phyloP scores from a whole-genome alignment of 1,140 invertebrate genomes.

The Ceratina japonica region DNA sequence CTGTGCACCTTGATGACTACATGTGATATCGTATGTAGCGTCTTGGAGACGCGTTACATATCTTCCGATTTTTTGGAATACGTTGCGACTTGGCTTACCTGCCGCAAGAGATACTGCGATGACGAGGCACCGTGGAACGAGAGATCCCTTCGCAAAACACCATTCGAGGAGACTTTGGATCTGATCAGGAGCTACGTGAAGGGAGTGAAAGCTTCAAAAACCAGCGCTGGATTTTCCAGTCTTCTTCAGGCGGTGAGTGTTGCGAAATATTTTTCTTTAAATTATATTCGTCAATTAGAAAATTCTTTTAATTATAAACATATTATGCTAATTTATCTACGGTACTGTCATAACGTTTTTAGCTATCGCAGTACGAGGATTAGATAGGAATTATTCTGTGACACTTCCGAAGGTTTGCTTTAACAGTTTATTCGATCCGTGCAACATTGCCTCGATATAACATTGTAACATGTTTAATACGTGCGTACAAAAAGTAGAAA shows the following conservation, averaged over 20 bases:
- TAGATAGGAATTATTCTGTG: not conserved
- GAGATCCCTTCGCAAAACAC: slow-evolving; percentile 27
- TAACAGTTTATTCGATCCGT: slow-evolving; percentile 49
- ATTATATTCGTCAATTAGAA: not conserved
- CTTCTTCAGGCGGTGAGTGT: slow-evolving; percentile 39
- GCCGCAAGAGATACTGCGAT: slow-evolving; percentile 30
- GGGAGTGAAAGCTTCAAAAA: not conserved
- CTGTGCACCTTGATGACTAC: slow-evolving; percentile 49
- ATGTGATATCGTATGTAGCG: slow-evolving; percentile 8
- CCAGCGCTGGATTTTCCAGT: not conserved
- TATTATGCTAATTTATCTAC: not conserved
- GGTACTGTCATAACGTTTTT: not conserved
- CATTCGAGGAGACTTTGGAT: slow-evolving; percentile 41
- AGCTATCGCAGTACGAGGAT: slow-evolving; percentile 13
- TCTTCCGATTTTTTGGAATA: slow-evolving; percentile 45
- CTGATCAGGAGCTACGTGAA: slow-evolving; percentile 22
- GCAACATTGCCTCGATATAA: slow-evolving; percentile 47
- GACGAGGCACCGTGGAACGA: slow-evolving; percentile 23
- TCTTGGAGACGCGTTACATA: not conserved
- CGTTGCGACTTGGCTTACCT: slow-evolving; percentile 36
- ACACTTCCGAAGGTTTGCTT: slow-evolving; percentile 5
- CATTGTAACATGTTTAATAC: slow-evolving; percentile 43
- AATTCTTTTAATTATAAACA: not conserved
- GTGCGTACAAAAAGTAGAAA: slow-evolving; percentile 66
- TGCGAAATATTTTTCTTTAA: not conserved